Base-by-base conservation (phyloP, 2,888 invertebrate species). In the Cylloceria caligata region DNA sequence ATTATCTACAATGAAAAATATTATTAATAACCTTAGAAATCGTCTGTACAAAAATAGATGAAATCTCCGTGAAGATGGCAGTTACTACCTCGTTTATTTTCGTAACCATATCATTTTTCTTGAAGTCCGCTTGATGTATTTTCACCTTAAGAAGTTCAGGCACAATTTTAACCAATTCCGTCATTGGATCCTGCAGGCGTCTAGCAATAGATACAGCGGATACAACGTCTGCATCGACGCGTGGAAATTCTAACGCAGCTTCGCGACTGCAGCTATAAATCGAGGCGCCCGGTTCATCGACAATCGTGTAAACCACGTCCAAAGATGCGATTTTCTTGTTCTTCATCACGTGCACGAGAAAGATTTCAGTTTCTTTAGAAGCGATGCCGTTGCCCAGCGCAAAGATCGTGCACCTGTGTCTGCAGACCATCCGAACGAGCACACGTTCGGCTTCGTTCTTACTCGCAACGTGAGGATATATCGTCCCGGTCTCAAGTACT, bases 101-200 rank as follows among this genome's bases (percentile, higher is more conserved):
- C 3, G 95, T 93, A 11, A 95, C 95, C 0, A 99, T 92, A 90
- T 95, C 95, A 88, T 96, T 97, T 84, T 97, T 96, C 6, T 97
- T 95, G 30, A 98, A 94, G 90, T 98, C 98, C 89, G 98, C 98
- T 93, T 98, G 97, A 91, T 99, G 99, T 96, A 98, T 96, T n/a
- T 99, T 99, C 3, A 99, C 96, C 0, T 98, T 98, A 82, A 99
- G 94, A 93, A 98, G 97, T 88, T 97, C 96, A 0, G 98, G 98
- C 82, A 98, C 98, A 11, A 99, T 96, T 94, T 99, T 99, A 0
- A 99, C 97, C 80, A 97, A 94, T 93, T 99, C 99, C 49, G 96
- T 96, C 79, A 99, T 93, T 0, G 99, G 99, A 93, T 99, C 98
- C 90, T 98, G 96, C 0, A 98, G 94, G 88, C 98, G 94, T 88